phyloP scores from a whole-genome alignment of 2,888 invertebrate species.

The Morpho achilles region DNA sequence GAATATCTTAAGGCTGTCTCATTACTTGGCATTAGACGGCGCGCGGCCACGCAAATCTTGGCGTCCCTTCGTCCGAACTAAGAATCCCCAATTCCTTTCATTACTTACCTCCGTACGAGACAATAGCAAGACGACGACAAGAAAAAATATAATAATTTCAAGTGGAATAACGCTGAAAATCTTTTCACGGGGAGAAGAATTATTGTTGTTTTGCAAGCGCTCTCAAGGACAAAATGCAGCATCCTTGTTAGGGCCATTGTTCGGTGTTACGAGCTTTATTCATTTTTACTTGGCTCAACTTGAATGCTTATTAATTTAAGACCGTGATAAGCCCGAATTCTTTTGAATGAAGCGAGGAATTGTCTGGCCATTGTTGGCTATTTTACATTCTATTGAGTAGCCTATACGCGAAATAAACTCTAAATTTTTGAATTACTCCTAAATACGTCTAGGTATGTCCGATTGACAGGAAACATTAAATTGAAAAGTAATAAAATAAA shows the following conservation, averaged over 20 bases:
- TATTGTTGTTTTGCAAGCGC: conserved; percentile 80
- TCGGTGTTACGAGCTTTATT: conserved; percentile 77
- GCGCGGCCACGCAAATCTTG: conserved; percentile 74
- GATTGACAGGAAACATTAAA: no score
- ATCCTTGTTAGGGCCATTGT: conserved; percentile 76
- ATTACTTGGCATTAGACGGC: conserved; percentile 72
- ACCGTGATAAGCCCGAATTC: conserved; percentile 76
- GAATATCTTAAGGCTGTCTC: conserved; percentile 72
- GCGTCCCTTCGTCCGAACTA: conserved; percentile 59
- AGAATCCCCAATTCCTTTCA: conserved; percentile 77
- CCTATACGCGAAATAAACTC: conserved; percentile 23
- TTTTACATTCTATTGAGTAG: conserved; percentile 66
- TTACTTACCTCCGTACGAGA: conserved; percentile 76
- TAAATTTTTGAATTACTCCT: conserved; percentile 17
- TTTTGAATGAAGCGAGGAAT: conserved; percentile 73
- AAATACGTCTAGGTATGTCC: not conserved
- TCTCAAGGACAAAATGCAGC: conserved; percentile 78
- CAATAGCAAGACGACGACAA: conserved; percentile 77
- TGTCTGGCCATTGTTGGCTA: conserved; percentile 72
- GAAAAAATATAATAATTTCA: conserved; percentile 78
- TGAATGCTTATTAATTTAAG: conserved; percentile 80
- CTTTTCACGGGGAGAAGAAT: conserved; percentile 76
- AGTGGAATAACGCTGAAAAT: conserved; percentile 79
- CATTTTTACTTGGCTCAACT: conserved; percentile 79
- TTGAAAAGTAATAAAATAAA: no score